A percentile compares a stretch with the other conserved stretches of the same genome.
Conservation (phyloP, 2,797 vertebrate genomes). For the Phrynocephalus vlangalii region DNA sequence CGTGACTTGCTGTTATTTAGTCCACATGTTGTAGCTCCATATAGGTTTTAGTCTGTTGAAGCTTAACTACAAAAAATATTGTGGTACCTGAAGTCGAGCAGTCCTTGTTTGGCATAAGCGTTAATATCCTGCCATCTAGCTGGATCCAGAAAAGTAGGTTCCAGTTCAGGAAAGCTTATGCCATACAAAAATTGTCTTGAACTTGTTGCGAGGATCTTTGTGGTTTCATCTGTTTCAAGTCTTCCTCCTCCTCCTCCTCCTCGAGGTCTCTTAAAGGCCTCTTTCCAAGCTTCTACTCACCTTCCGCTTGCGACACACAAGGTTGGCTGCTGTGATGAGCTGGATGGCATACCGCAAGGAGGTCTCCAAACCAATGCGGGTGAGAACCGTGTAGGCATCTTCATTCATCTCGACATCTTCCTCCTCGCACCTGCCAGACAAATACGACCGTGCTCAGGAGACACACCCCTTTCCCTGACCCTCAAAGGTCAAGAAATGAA, state of each 20-base stretch:
- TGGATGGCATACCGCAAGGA: constrained; percentile 95
- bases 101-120: too few relatives aligned
- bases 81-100: too few relatives aligned
- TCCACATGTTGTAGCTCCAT: too few relatives aligned
- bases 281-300: constrained; percentile 64
- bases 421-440: constrained; percentile 87
- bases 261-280: too few relatives aligned
- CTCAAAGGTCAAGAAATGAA: not conserved
- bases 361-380: constrained; percentile 94
- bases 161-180: too few relatives aligned
- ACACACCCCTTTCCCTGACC: not conserved
- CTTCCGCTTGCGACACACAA: constrained; percentile 94
- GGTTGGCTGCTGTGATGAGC: constrained; percentile 92
- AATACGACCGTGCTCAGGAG: not conserved
- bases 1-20: not conserved
- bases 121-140: too few relatives aligned
- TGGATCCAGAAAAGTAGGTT: too few relatives aligned
- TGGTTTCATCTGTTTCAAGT: not conserved
- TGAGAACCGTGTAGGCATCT: constrained; percentile 92
- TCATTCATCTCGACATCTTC: constrained; percentile 95
- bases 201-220: too few relatives aligned
- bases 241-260: not conserved
- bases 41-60: not conserved
- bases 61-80: too few relatives aligned
- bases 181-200: too few relatives aligned